These are phyloP conservation scores for Agonum fuliginosum DNA, from an alignment of 2,888 invertebrate genomes.

Conservation along the genomic window DNA sequence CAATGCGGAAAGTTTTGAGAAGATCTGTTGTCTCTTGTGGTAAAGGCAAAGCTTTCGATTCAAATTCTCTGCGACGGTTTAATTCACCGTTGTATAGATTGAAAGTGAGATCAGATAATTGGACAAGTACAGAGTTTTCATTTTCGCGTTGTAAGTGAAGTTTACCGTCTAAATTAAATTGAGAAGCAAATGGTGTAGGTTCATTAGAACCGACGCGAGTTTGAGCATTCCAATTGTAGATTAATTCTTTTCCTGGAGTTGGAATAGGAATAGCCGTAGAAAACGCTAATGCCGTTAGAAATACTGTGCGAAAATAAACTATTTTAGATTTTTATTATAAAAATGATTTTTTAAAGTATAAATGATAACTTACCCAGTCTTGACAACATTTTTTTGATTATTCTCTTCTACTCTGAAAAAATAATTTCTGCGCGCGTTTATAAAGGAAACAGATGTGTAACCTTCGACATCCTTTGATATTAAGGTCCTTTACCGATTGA, in stretches of 20 bases:
- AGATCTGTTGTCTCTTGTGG: constrained; percentile 64
- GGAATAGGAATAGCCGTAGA: constrained; percentile 59
- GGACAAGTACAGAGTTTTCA: constrained; percentile 67
- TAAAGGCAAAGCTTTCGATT: constrained; percentile 62
- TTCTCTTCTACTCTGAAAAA: constrained; percentile 11
- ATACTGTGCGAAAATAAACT: constrained; percentile 6
- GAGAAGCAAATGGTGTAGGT: constrained; percentile 68
- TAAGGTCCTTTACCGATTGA: constrained; percentile 35
- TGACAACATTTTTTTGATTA: constrained; percentile 29
- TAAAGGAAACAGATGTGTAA: constrained; percentile 41
- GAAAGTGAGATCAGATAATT: constrained; percentile 68
- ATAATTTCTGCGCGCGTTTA: neutral
- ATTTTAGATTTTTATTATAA: neutral
- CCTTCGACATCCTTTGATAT: constrained; percentile 37
- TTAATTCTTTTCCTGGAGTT: constrained; percentile 69
- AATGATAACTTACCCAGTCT: constrained; percentile 30
- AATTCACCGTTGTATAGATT: constrained; percentile 68
- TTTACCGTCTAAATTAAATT: constrained; percentile 68
- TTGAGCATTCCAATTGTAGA: constrained; percentile 71
- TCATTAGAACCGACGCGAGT: constrained; percentile 69
- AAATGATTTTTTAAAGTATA: neutral
- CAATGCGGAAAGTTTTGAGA: constrained; percentile 64
- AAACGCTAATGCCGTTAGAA: constrained; percentile 57
- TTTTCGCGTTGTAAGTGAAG: constrained; percentile 67
- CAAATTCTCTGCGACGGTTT: constrained; percentile 59